Conservation (phyloP, 2,113 vertebrate genomes). For the Odocoileus virginianus region DNA sequence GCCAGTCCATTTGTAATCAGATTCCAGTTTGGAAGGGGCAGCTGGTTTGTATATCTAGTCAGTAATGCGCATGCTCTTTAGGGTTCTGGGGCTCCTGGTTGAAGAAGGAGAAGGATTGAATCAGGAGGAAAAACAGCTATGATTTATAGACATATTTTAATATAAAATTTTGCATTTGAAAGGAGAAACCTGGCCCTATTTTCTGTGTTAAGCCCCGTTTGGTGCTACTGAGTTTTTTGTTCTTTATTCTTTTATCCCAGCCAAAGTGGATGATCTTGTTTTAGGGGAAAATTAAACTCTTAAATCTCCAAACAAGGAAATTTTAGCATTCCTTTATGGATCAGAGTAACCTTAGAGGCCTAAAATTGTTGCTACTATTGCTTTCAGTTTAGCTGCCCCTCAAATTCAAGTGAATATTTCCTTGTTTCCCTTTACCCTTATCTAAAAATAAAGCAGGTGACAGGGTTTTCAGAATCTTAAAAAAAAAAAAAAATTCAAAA, state of each 20-base stretch:
- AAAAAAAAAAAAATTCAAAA: background rate
- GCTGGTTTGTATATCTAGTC: background rate
- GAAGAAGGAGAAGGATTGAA: background rate
- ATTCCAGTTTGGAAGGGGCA: background rate
- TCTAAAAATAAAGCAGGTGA: background rate
- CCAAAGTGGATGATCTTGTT: background rate
- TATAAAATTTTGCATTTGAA: background rate
- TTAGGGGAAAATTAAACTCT: background rate
- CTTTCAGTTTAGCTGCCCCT: background rate
- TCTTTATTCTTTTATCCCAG: background rate
- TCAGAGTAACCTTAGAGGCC: background rate
- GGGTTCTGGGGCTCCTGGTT: background rate
- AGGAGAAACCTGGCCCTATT: background rate
- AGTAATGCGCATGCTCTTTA: background rate
- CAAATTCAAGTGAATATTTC: background rate
- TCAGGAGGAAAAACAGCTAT: background rate
- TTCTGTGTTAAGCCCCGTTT: background rate
- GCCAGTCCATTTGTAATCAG: background rate
- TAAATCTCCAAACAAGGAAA: background rate
- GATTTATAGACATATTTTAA: background rate
- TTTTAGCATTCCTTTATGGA: background rate
- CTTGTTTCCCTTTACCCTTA: background rate
- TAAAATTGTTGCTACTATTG: background rate
- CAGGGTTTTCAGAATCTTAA: background rate
- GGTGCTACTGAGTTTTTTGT: background rate